phyloP scores from a whole-genome alignment of 2,113 vertebrate genomes.

The Phylloscopus trochilus region DNA sequence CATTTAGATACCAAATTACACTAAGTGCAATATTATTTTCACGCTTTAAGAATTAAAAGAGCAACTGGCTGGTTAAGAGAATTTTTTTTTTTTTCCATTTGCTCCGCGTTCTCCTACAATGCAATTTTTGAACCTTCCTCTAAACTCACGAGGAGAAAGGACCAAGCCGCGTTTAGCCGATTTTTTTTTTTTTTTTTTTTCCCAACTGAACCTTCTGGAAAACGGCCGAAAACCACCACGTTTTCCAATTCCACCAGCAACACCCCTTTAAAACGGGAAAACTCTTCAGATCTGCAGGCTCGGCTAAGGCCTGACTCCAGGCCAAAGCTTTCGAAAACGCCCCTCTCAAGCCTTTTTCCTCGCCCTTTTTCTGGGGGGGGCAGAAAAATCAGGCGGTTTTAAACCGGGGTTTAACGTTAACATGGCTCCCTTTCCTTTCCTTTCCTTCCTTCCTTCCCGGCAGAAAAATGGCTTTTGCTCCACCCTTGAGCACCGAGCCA shows the following conservation, averaged over 20 bases:
- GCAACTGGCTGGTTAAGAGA: not conserved
- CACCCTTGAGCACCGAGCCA: not conserved
- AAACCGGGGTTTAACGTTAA: not conserved
- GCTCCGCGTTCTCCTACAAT: not conserved
- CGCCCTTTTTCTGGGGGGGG: not conserved
- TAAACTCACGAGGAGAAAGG: not conserved
- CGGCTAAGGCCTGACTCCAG: rapidly evolving
- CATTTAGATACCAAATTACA: not conserved
- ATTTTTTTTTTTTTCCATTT: not conserved
- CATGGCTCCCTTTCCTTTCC: not conserved
- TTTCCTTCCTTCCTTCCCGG: not conserved
- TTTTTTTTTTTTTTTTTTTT: not conserved
- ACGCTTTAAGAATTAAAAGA: not conserved
- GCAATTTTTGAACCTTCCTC: not conserved
- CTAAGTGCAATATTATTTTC: not conserved
- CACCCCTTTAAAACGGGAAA: rapidly evolving
- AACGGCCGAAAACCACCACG: not conserved
- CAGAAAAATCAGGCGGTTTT: rapidly evolving
- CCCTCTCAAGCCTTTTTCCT: not conserved
- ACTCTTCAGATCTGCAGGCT: rapidly evolving
- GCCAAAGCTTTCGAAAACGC: not conserved
- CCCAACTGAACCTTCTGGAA: constrained; percentile 23
- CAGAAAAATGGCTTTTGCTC: not conserved
- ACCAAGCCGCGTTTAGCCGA: not conserved
- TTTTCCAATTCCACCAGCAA: not conserved